Percentiles rank a stretch among this genome's conserved stretches.
phyloP scores from a whole-genome alignment of 2,797 vertebrate genomes.

The Choloepus didactylus region DNA sequence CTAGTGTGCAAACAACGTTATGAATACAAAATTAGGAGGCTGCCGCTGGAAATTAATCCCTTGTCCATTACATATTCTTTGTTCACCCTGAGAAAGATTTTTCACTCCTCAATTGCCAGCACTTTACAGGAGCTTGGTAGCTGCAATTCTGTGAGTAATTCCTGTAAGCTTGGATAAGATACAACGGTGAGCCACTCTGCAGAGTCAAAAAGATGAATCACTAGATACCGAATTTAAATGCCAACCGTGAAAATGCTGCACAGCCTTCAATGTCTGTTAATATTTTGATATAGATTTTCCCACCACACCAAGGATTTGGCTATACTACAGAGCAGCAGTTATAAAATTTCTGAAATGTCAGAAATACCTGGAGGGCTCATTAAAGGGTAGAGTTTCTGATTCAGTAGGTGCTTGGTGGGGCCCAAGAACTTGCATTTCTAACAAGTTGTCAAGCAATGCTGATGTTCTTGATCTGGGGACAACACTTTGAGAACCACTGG shows the following conservation, averaged over 20 bases:
- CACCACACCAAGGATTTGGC: not conserved
- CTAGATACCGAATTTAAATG: not conserved
- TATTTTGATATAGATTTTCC: not conserved
- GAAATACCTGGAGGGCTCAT: not conserved
- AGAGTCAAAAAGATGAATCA: constrained; percentile 24
- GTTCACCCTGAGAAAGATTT: constrained; percentile 64
- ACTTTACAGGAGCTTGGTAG: constrained; percentile 30
- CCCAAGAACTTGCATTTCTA: not conserved
- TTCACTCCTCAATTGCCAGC: constrained; percentile 54
- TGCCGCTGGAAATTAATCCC: constrained; percentile 71
- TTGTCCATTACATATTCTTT: constrained; percentile 64
- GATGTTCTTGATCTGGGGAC: not conserved
- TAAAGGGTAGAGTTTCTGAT: constrained; percentile 44
- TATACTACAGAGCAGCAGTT: not conserved
- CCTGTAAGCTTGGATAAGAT: not conserved
- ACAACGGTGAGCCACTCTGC: not conserved
- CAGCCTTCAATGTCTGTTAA: not conserved
- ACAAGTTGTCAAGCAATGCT: not conserved
- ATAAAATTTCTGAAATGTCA: not conserved
- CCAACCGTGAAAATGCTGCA: not conserved
- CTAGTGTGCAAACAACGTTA: not conserved
- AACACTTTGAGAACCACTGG: not conserved
- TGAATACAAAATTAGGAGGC: constrained; percentile 78
- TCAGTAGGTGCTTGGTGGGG: not conserved
- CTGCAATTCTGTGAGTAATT: not conserved